A percentile compares a stretch with the other conserved stretches of the same genome.
These are phyloP conservation scores for Luidia sarsii DNA, from an alignment of 53 echinoderm and acorn worm genomes.

Conservation along the genomic window DNA sequence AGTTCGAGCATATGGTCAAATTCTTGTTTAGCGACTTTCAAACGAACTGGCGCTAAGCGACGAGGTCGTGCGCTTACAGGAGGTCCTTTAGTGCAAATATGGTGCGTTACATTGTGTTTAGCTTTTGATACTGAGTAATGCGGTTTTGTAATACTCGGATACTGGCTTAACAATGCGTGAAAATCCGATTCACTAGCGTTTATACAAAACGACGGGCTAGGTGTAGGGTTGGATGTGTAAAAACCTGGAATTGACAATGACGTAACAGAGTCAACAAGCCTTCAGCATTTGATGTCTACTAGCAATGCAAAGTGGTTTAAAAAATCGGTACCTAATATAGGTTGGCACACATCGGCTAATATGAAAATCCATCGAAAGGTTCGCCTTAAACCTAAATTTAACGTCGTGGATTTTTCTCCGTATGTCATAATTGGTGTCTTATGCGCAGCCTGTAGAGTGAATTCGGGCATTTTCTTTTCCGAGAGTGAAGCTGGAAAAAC, in stretches of 20 bases:
- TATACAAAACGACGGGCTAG: conserved; percentile 9
- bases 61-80: conserved; percentile 4
- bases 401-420: conserved; percentile 51
- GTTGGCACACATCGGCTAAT: conserved; percentile 27
- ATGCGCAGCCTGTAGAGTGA: neutral
- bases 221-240: neutral
- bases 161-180: neutral
- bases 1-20: conserved; percentile 49
- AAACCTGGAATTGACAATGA: conserved; percentile 8
- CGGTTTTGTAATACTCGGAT: neutral
- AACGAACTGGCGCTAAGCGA: conserved; percentile 19
- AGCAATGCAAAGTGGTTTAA: conserved; percentile 32
- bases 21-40: conserved; percentile 19
- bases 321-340: conserved; percentile 64
- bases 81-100: conserved; percentile 44
- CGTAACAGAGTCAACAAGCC: conserved; percentile 24
- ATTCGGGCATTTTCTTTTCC: neutral
- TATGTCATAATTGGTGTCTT: conserved; percentile 42
- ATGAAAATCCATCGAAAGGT: conserved; percentile 55
- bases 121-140: neutral
- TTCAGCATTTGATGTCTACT: conserved; percentile 26
- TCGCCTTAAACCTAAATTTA: conserved; percentile 42
- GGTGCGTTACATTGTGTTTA: conserved; percentile 40
- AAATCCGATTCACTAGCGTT: neutral
- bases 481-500: neutral